Percentiles rank a stretch among this genome's conserved stretches.
These are phyloP conservation scores for Ceratotherium simum DNA, from an alignment of 2,113 vertebrate genomes.

Conservation along the genomic window DNA sequence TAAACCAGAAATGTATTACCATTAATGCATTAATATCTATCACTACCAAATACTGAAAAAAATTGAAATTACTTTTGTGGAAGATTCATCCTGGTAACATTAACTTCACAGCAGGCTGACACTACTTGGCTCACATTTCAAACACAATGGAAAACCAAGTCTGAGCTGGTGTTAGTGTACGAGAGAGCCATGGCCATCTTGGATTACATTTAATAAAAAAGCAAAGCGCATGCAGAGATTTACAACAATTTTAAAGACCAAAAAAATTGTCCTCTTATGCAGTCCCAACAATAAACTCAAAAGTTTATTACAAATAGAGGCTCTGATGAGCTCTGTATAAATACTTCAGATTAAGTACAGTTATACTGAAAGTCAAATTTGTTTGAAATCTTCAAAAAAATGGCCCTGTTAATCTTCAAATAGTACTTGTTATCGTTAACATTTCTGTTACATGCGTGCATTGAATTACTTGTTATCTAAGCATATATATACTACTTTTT, in stretches of 20 bases:
- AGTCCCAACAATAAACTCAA: slow-evolving; percentile 93
- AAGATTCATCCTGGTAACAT: slow-evolving; percentile 85
- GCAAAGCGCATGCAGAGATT: slow-evolving; percentile 92
- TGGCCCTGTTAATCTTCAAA: slow-evolving; percentile 88
- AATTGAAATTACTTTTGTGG: too few relatives aligned
- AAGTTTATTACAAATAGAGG: slow-evolving; percentile 89
- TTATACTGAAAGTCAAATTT: slow-evolving; percentile 88
- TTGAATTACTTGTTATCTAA: slow-evolving; percentile 96
- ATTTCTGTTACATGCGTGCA: slow-evolving; percentile 88
- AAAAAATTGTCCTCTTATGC: slow-evolving; percentile 88
- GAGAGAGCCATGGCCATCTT: slow-evolving; percentile 88
- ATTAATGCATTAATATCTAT: too few relatives aligned
- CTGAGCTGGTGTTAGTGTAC: slow-evolving; percentile 90
- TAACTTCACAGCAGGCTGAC: slow-evolving; percentile 90
- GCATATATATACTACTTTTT: slow-evolving; percentile 61
- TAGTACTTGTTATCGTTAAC: slow-evolving; percentile 87
- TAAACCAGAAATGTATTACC: slow-evolving; percentile 43
- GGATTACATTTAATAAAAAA: slow-evolving; percentile 86
- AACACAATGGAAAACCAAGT: slow-evolving; percentile 87
- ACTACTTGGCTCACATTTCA: slow-evolving; percentile 86
- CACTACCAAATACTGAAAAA: too few relatives aligned
- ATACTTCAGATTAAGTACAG: slow-evolving; percentile 88
- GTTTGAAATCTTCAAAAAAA: slow-evolving; percentile 90
- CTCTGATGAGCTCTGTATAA: slow-evolving; percentile 87
- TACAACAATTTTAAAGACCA: slow-evolving; percentile 90